A percentile compares a stretch with the other conserved stretches of the same genome.
Evolutionary conservation across 2,113 vertebrate genomes (phyloP).

Genomic region (Agelaius tricolor): DNA sequence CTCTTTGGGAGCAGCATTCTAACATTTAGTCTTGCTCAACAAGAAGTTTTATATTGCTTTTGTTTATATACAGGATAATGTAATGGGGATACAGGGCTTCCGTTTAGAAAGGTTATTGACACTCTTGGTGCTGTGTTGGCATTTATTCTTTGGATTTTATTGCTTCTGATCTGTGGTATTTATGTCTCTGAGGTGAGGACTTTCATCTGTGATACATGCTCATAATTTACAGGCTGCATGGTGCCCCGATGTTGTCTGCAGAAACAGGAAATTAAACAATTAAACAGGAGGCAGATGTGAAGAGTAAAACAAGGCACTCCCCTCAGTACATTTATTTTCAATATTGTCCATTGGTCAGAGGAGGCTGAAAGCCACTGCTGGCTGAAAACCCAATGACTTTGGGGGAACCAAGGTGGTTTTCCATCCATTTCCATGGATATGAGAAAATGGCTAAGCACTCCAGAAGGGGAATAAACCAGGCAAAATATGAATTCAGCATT

Average conservation of each 20-base stretch:
- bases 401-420: neutral
- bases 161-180: slow-evolving; percentile 41
- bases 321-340: neutral
- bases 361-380: neutral
- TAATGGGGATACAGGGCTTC: neutral
- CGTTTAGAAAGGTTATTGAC: slow-evolving; percentile 26
- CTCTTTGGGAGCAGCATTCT: neutral
- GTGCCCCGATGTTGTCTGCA: neutral
- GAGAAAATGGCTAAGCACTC: neutral
- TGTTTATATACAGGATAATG: slow-evolving; percentile 42
- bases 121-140: slow-evolving; percentile 5
- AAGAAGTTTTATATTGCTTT: slow-evolving; percentile 23
- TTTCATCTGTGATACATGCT: slow-evolving; percentile 2
- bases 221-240: neutral
- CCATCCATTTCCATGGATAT: neutral
- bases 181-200: slow-evolving; percentile 27
- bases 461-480: neutral
- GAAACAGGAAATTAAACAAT: slow-evolving; percentile 37
- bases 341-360: neutral
- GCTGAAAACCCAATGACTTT: neutral
- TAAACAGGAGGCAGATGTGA: neutral
- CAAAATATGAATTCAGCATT: neutral
- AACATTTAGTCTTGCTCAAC: slow-evolving; percentile 18
- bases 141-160: slow-evolving; percentile 52
- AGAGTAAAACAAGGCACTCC: neutral